Evolutionary conservation across 2,797 vertebrate genomes (phyloP).

Genomic region (Mastacembelus armatus): DNA sequence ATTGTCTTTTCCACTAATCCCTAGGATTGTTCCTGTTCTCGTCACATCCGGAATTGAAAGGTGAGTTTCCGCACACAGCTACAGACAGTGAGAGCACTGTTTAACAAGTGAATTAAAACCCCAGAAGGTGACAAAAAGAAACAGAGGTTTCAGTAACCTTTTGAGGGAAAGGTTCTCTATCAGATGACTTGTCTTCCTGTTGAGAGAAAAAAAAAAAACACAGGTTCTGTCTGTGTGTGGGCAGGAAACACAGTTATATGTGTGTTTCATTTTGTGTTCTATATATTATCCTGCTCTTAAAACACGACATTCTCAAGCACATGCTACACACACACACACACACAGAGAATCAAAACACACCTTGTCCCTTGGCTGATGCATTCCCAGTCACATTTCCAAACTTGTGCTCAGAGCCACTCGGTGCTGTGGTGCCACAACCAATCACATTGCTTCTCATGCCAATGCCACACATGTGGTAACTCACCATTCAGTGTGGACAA

Average conservation of each 20-base stretch:
- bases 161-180: constrained; percentile 75
- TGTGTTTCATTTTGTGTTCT: neutral
- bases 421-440: constrained; percentile 6
- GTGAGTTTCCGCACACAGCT: constrained; percentile 35
- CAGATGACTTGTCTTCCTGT: constrained; percentile 78
- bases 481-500: neutral
- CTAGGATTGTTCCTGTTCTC: constrained; percentile 7
- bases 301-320: constrained; percentile 15
- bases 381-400: constrained; percentile 21
- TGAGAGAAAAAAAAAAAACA: constrained; percentile 58
- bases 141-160: constrained; percentile 75
- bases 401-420: constrained; percentile 28
- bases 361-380: neutral
- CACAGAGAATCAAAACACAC: neutral
- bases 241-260: neutral
- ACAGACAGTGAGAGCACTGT: constrained; percentile 27
- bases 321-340: too few species aligned
- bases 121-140: constrained; percentile 28
- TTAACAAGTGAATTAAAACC: constrained; percentile 36
- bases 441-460: constrained; percentile 20
- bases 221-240: constrained; percentile 41
- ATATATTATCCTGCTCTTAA: constrained; percentile 19
- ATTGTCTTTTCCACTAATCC: constrained; percentile 29
- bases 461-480: constrained; percentile 4
- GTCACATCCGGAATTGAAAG: constrained; percentile 6